Evolutionary conservation across 2,113 vertebrate genomes (phyloP), one percentile per base, ranked within the genome.

Genomic region (Melospiza georgiana): DNA sequence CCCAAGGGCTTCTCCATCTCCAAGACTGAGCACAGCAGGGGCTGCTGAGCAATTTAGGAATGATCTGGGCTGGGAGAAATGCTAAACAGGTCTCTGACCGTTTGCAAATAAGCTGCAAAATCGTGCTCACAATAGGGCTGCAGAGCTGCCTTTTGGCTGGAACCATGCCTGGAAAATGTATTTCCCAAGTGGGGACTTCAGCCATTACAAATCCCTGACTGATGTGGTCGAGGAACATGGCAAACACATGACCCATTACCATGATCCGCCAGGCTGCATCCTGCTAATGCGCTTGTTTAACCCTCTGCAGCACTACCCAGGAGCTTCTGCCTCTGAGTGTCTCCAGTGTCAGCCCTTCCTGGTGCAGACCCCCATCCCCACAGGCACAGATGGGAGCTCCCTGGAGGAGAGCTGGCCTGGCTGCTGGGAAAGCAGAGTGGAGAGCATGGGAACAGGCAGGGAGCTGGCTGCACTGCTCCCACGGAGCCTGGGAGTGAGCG

Each of bases 21-120:
- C 35, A 27, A 43, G 35, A 31, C 61, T 72, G 79, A 48, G 57
- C 58, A 43, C 25, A 83, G 27, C 6, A 25, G 55, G 19, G 46
- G 16, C 35, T 80, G 71, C 51, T 76, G 68, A 35, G 17, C 0
- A 0, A 30, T 59, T 62, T 76, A 54, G 68, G 67, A 84, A 71
- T 66, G 73, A 78, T 48, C 57, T 73, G 55, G 52, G 46, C 74
- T 79, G 69, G 63, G 63, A 88, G 81, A 85, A 80, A 75, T 28
- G 85, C 82, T 94, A 83, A 81, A 82, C 52, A 81, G 84, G 44
- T 95, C 73, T 94, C 95, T 33, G 78, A 93, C 82, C 54, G 14
- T 96, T 97, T 93, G 82, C 76, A 96, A 97, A 89, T 78, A 96
- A 97, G 90, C 87, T 95, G 58, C 94, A 95, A 97, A 97, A 88